A percentile compares a stretch with the other conserved stretches of the same genome.
Evolutionary conservation across 2,888 invertebrate species (phyloP).

Genomic region (Coelinius sp.): DNA sequence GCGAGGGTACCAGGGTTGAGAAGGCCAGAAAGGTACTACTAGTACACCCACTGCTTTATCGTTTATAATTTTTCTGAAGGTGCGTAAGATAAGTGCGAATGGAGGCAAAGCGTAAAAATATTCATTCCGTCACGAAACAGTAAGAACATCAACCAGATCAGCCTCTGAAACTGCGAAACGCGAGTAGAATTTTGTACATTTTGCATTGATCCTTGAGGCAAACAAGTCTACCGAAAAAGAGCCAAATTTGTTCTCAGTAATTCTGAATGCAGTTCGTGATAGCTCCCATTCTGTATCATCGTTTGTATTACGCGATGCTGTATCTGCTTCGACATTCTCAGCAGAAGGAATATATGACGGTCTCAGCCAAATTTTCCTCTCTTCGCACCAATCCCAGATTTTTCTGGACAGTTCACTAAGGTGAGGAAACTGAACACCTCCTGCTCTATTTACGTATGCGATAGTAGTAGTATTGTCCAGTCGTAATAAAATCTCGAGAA

Average conservation of each 20-base stretch:
- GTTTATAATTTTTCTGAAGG: conserved; percentile 17
- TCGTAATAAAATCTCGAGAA: not conserved
- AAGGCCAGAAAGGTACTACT: conserved; percentile 19
- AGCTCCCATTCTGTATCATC: conserved; percentile 5
- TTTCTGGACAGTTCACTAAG: not conserved
- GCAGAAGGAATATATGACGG: not conserved
- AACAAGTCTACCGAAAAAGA: conserved; percentile 15
- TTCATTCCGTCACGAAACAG: not conserved
- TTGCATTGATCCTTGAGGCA: conserved; percentile 5
- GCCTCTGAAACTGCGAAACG: conserved; percentile 1
- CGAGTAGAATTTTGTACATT: conserved; percentile 4
- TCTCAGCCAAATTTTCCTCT: not conserved
- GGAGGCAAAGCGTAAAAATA: conserved; percentile 32
- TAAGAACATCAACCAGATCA: conserved; percentile 22
- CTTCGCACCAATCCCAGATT: not conserved
- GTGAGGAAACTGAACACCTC: conserved; percentile 22
- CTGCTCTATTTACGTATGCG: not conserved
- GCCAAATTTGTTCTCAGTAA: not conserved
- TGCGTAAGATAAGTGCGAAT: not conserved
- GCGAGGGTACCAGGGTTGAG: conserved; percentile 26
- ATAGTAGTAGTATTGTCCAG: conserved; percentile 4
- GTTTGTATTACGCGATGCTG: not conserved
- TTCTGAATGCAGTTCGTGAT: not conserved
- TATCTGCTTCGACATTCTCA: not conserved
- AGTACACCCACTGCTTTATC: conserved; percentile 28